Evolutionary conservation across 2,888 invertebrate species (phyloP).

Genomic region (Drosophila borborema): DNA sequence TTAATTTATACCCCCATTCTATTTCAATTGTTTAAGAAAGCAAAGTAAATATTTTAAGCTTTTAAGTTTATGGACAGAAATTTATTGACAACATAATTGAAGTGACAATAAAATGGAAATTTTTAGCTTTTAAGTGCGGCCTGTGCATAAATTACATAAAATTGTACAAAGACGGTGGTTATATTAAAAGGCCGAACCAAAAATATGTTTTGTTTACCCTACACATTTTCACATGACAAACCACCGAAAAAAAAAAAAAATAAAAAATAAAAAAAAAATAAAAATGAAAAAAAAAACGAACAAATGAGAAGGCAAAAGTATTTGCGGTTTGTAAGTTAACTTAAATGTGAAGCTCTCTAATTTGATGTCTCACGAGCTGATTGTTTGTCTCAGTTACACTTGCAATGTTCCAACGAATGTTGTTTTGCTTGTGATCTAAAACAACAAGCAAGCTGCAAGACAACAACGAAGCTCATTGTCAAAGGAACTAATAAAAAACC

Average conservation of each 20-base stretch:
- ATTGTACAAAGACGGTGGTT: constrained; percentile 56
- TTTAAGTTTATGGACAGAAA: too few relatives aligned
- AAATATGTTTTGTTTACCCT: constrained; percentile 62
- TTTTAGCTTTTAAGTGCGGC: constrained; percentile 3
- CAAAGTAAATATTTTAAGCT: too few relatives aligned
- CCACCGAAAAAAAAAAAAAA: constrained; percentile 7
- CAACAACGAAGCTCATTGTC: constrained; percentile 81
- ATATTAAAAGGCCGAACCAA: constrained; percentile 37
- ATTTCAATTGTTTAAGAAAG: too few relatives aligned
- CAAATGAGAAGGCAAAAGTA: constrained; percentile 44
- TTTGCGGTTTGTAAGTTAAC: constrained; percentile 61
- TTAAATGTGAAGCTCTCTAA: constrained; percentile 2
- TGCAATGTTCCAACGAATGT: neutral
- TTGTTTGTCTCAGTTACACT: constrained; percentile 37
- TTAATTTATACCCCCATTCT: too few relatives aligned
- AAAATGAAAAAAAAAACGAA: constrained; percentile 15
- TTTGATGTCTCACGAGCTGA: constrained; percentile 1
- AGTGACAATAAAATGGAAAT: neutral
- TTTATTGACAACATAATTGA: too few relatives aligned
- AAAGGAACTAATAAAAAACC: constrained; percentile 82
- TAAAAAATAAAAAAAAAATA: constrained; percentile 12
- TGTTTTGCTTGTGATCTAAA: constrained; percentile 2
- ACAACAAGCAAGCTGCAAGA: constrained; percentile 26
- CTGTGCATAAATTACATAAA: constrained; percentile 18
- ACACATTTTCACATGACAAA: constrained; percentile 60